phyloP scores from a whole-genome alignment of 1,140 invertebrate species.

The Drosophila teissieri region DNA sequence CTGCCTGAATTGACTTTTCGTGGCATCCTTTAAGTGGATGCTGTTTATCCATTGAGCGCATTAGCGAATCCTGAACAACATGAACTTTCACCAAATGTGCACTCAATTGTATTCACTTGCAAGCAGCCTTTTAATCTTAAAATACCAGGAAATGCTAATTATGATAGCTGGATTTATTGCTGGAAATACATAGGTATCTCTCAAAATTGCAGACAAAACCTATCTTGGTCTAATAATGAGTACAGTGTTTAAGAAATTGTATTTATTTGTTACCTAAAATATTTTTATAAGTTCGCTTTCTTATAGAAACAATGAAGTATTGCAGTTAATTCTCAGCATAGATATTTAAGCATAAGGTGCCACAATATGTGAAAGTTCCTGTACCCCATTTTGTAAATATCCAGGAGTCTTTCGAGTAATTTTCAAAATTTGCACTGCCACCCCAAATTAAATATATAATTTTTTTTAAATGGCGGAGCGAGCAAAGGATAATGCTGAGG shows the following conservation, averaged over 20 bases:
- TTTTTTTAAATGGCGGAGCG: constrained; percentile 29
- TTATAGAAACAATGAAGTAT: no score
- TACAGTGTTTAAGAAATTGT: no score
- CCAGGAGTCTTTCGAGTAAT: constrained; percentile 7
- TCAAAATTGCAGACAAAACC: background rate
- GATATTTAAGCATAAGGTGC: background rate
- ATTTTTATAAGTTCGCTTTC: no score
- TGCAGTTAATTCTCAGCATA: no score
- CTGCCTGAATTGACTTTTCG: constrained; percentile 17
- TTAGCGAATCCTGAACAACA: background rate
- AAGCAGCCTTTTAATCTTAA: background rate
- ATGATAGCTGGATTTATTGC: background rate
- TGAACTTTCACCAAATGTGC: constrained; percentile 1
- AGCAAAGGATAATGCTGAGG: background rate
- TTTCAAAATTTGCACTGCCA: constrained; percentile 20
- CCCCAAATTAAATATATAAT: no score
- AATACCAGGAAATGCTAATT: constrained; percentile 3
- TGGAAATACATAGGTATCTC: background rate
- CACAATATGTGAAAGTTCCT: background rate
- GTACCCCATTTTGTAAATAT: background rate
- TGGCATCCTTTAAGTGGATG: constrained; percentile 8
- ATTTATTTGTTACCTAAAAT: no score
- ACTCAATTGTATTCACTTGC: constrained; percentile 5
- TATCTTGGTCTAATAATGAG: background rate
- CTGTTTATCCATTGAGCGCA: constrained; percentile 20